Evolutionary conservation across 1,140 invertebrate genomes (phyloP).

Genomic region (Nymphalis io): DNA sequence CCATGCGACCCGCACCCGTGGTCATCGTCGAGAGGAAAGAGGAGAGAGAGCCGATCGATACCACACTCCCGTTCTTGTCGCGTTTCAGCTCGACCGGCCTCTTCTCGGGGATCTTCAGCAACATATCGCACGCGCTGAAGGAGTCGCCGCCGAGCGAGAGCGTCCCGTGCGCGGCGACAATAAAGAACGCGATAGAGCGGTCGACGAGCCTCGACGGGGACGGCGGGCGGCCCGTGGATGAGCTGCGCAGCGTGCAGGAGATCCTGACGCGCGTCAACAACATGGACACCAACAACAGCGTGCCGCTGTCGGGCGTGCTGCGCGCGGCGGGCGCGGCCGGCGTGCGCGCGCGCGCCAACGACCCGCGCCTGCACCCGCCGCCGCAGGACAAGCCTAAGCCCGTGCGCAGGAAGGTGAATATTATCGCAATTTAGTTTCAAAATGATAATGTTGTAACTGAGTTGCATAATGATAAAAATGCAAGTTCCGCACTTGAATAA

Average conservation of each 20-base stretch:
- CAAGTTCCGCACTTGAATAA: neutral
- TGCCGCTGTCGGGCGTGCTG: slow-evolving; percentile 74
- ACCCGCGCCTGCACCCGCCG: slow-evolving; percentile 76
- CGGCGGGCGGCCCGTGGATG: slow-evolving; percentile 48
- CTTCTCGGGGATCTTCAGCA: slow-evolving; percentile 75
- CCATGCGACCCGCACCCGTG: slow-evolving; percentile 46
- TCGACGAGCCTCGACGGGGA: slow-evolving; percentile 73
- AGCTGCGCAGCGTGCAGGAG: slow-evolving; percentile 76
- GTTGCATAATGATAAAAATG: slow-evolving; percentile 20
- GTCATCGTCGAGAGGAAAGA: slow-evolving; percentile 35
- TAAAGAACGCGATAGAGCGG: slow-evolving; percentile 79
- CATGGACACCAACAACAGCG: slow-evolving; percentile 79
- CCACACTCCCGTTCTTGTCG: slow-evolving; percentile 62
- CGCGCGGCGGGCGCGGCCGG: slow-evolving; percentile 29
- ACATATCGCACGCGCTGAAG: slow-evolving; percentile 64
- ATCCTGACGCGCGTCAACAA: slow-evolving; percentile 78
- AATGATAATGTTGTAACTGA: slow-evolving; percentile 12
- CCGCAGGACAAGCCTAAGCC: slow-evolving; percentile 75
- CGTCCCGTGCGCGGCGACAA: slow-evolving; percentile 77
- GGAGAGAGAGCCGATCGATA: slow-evolving; percentile 46
- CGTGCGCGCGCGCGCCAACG: slow-evolving; percentile 51
- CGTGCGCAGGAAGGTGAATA: slow-evolving; percentile 75
- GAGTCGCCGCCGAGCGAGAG: slow-evolving; percentile 60
- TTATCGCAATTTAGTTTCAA: no score
- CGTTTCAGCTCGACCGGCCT: slow-evolving; percentile 70